Evolutionary conservation across 2,888 invertebrate species (phyloP), one percentile per base, ranked within the genome.

Genomic region (Mythimna lalbum): DNA sequence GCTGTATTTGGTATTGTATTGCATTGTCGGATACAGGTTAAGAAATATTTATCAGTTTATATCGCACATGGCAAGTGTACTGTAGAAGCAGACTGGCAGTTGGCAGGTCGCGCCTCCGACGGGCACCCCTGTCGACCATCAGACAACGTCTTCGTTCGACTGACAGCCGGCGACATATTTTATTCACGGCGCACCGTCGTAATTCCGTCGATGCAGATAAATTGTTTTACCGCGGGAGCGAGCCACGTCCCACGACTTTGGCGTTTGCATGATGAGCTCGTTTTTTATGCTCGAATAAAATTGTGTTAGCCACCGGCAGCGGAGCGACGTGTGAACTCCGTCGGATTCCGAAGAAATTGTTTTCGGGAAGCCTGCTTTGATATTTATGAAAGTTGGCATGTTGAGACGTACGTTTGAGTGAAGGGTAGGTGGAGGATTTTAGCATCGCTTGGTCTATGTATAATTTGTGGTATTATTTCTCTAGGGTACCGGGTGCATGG

Each of bases 201-300:
- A 95, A 95, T 94, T 91, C 95, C 95, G 95, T 95, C 96, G 95
- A 96, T 94, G 95, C 93, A 95, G 96, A 96, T 96, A 96, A 96
- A 96, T 95, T 95, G 95, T 96, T 96, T 96, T 95, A 95, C 94
- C 95, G 93, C 95, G 95, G 88, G 87, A 89, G 90, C 88, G 81
- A 87, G 91, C 94, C 94, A 94, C 94, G 95, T 95, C 93, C 91
- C 92, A 90, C 88, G 92, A 91, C 92, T 94, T 92, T 93, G 95
- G 93, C 95, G 95, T 96, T 95, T 95, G 95, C 95, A 95, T 96
- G 95, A 95, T 96, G 95, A 95, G 93, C 94, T 93, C 94, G 93
- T 95, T 95, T 95, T 95, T 96, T 96, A 96, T 95, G 95, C 95
- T 90, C 92, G 93, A 94, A 94, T 95, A 94, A 95, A 95, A 95